Evolutionary conservation across 1,140 invertebrate genomes (phyloP), one percentile per base, ranked within the genome.

Genomic region (Tachypleus tridentatus): DNA sequence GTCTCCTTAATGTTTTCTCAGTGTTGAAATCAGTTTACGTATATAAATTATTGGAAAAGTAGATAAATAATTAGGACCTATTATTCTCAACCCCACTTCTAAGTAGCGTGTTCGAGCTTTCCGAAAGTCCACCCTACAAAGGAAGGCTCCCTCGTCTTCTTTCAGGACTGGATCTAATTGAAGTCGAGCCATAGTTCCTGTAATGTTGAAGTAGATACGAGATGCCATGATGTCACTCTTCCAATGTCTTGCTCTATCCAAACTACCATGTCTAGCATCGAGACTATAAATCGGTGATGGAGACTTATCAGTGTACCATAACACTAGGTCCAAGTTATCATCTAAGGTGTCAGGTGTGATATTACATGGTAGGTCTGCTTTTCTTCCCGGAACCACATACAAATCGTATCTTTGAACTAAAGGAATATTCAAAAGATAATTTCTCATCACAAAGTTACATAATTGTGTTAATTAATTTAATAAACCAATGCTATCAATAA

Each of bases 121-220:
- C 74, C 86, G 84, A 77, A 91, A 93, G 76, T 92, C 89, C 9
- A 92, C 89, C 51, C 91, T 81, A 77, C 90, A 93, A 70, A 89
- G 81, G 76, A 91, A 94, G 57, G 90, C 79, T 8, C 87, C 81
- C 77, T 85, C 87, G 74, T 93, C 68, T 86, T 80, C 78, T 48
- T 63, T 60, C 50, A 63, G 52, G 47, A 64, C 60, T 8, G 64
- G 64, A 56, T 60, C 11, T 11, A 65, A 48, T 47, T 62, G 60
- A 9, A 65, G 58, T 7, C 64, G 61, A 49, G 64, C 60, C 10
- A 60, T 61, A 8, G 59, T 29, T 8, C 9, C 29, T 50, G 49
- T 49, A 29, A 61, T 64, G 52, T 65, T 64, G 5, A 65, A 57
- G 62, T 54, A 64, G n/a, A 60, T 60, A 49, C 64, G 10, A 49